Evolutionary conservation across 1,140 invertebrate genomes (phyloP), one percentile per base, ranked within the genome.

Genomic region (Lepidurus apus): DNA sequence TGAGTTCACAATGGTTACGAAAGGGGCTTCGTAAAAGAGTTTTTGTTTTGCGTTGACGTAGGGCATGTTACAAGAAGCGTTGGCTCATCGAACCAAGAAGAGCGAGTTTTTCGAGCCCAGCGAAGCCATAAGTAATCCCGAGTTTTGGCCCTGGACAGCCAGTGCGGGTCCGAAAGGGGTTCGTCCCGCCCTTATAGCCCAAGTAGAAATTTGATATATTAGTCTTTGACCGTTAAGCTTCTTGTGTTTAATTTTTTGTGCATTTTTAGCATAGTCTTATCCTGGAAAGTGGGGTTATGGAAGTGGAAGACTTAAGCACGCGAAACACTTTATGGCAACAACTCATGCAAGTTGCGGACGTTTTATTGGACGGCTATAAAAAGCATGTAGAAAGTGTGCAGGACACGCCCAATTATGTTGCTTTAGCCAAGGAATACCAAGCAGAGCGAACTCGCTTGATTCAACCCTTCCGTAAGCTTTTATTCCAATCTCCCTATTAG

Each of bases 361-460:
- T 93, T 11, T 89, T 94, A 79, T 85, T 96, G 42, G 91, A 93
- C 82, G 92, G 92, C 0, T 89, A 90, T 78, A 91, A 90, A 82
- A 88, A 85, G 78, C 91, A 94, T 82, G 83, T 93, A 43, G 88
- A 92, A 26, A 93, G 91, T 80, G 86, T 94, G 9, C 85, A 87
- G 5, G 87, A 85, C 53, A 87, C 87, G 0, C 86, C 90, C 10
- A 21, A 89, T 81, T 89, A 88, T 76, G 85, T 87, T 53, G 84
- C 88, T 74, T 81, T 90, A 21, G 82, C 89, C 21, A 89, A 91
- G 81, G 88, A 90, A 80, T 94, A 92, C 82, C 82, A 84, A 74
- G 85, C 86, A 0, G 89, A 92, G 81, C 86, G 92, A 80, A 85
- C 87, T 17, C 87, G 88, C 79, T 86, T 93, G 3, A 92, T 92